Evolutionary conservation across 2,113 vertebrate species (phyloP).

Genomic region (Melanotaenia duboulayi): DNA sequence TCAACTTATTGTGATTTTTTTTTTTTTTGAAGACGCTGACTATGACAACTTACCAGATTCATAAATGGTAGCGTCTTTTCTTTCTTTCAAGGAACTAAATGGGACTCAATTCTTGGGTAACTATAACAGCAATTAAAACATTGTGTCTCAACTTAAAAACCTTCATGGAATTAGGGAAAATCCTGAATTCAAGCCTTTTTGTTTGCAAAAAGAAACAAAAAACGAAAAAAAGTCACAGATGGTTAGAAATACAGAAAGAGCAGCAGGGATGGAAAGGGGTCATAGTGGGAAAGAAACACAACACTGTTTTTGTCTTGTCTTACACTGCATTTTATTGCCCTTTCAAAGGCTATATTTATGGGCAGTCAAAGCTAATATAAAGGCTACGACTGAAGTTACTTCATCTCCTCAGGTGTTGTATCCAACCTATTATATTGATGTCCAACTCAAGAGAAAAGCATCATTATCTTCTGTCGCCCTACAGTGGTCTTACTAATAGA

Average conservation of each 20-base stretch:
- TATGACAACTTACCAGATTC: too few species aligned
- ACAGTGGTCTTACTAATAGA: conserved; percentile 51
- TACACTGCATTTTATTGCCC: conserved; percentile 6
- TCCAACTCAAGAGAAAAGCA: conserved; percentile 43
- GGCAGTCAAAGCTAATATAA: conserved; percentile 26
- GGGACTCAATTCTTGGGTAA: too few species aligned
- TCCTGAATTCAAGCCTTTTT: too few species aligned
- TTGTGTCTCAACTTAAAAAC: too few species aligned
- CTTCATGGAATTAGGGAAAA: too few species aligned
- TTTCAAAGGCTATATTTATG: conserved; percentile 46
- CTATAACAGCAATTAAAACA: too few species aligned
- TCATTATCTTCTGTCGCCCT: conserved; percentile 40
- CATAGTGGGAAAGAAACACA: conserved; percentile 4
- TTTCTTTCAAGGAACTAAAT: too few species aligned
- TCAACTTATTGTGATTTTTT: background rate
- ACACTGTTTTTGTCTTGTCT: conserved; percentile 25
- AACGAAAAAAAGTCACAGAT: too few species aligned
- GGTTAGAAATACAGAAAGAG: background rate
- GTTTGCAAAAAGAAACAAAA: too few species aligned
- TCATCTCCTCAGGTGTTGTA: conserved; percentile 41
- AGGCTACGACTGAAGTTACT: conserved; percentile 17
- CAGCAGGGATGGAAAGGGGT: conserved; percentile 5
- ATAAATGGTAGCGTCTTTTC: too few species aligned
- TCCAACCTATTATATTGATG: conserved; percentile 42
- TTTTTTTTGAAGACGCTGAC: too few species aligned